Conservation (phyloP, 2,113 vertebrate species). For the Ptyas mucosa region DNA sequence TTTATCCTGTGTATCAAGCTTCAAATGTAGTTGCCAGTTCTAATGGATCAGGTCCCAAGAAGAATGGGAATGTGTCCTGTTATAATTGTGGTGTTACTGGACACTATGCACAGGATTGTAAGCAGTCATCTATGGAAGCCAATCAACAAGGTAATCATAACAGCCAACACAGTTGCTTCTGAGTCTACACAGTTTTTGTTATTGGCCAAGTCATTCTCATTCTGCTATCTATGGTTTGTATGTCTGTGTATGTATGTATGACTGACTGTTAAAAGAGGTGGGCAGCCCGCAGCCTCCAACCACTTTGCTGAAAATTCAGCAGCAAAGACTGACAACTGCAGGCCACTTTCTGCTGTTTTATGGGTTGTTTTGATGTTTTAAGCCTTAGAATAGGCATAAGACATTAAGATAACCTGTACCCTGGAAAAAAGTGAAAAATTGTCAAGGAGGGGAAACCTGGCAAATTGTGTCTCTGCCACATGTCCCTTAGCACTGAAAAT, state of each 20-base stretch:
- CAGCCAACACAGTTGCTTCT: conserved; percentile 77
- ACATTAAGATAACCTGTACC: not conserved
- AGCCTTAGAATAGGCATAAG: not conserved
- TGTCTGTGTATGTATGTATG: conserved; percentile 50
- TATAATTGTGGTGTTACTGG: conserved; percentile 92
- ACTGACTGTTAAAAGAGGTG: conserved; percentile 40
- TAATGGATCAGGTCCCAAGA: conserved; percentile 83
- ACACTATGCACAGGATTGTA: conserved; percentile 93
- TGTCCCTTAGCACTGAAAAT: not conserved
- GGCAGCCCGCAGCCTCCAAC: not conserved
- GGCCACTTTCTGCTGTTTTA: not conserved
- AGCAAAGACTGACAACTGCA: not conserved
- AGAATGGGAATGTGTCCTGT: conserved; percentile 90
- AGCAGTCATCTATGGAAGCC: conserved; percentile 89
- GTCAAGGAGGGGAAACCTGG: not conserved
- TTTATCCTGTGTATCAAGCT: conserved; percentile 81
- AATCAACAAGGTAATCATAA: conserved; percentile 86
- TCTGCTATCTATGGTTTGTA: conserved; percentile 46
- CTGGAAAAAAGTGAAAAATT: not conserved
- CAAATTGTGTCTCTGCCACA: not conserved
- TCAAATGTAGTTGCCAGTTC: conserved; percentile 75
- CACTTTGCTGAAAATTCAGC: not conserved
- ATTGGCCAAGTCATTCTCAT: conserved; percentile 54
- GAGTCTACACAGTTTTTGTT: conserved; percentile 60
- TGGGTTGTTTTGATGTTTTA: not conserved